A percentile compares a stretch with the other conserved stretches of the same genome.
These are phyloP conservation scores for Lithophane leautieri DNA, from an alignment of 2,888 invertebrate genomes.

Conservation along the genomic window DNA sequence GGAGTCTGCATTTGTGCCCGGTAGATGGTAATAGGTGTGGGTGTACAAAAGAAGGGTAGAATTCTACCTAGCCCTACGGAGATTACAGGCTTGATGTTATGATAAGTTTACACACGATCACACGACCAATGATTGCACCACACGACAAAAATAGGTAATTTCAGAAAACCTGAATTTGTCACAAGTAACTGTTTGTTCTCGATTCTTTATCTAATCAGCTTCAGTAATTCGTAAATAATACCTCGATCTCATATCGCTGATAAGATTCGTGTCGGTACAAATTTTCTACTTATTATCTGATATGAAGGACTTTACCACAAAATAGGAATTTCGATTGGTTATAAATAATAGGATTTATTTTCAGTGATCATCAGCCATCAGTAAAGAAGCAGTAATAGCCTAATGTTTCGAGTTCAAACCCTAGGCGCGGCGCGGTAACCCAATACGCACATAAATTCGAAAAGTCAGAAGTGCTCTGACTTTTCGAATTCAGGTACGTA, in stretches of 20 bases:
- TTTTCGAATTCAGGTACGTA: no score
- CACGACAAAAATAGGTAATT: conserved; percentile 21
- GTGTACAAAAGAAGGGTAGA: no score
- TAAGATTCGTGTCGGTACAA: conserved; percentile 56
- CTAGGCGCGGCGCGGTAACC: no score
- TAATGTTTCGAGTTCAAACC: no score
- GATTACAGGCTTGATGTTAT: no score
- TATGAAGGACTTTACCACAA: conserved; percentile 33
- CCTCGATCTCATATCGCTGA: conserved; percentile 59
- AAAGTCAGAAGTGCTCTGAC: no score
- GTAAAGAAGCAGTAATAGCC: no score
- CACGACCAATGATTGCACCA: conserved; percentile 15
- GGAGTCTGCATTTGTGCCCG: no score
- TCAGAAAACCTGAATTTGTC: conserved; percentile 34
- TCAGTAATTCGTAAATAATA: conserved; percentile 65
- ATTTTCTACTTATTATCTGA: conserved; percentile 58
- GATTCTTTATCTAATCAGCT: conserved; percentile 57
- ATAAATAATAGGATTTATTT: conserved; percentile 33
- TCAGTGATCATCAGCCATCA: no score
- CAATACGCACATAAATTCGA: no score
- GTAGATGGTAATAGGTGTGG: no score
- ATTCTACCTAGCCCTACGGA: no score
- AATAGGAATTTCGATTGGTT: conserved; percentile 38
- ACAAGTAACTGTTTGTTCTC: conserved; percentile 54
- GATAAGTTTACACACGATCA: neutral